Base-by-base conservation (phyloP, 2,888 invertebrate species). In the Hololepta plana region DNA sequence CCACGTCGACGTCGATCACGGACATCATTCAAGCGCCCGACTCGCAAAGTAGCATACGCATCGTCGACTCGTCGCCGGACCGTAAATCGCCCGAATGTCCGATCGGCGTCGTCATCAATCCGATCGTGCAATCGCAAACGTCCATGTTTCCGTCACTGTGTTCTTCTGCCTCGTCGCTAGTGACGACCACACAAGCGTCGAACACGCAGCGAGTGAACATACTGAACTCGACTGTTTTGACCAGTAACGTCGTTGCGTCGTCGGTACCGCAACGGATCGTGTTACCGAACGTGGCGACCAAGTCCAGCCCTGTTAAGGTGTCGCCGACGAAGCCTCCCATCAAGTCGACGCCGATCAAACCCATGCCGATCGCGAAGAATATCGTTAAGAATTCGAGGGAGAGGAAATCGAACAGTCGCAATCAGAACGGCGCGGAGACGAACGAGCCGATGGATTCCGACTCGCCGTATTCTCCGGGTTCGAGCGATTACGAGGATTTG, bases 401-500 rank as follows among this genome's bases (percentile, higher is more conserved):
- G 20, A 37, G 37, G 13, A 53, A 54, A 32, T 20, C 29, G 24
- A 31, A 35, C 23, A 35, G 26, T 14, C 28, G 30, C 12, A 38
- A 28, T 24, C 44, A 45, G 22, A 44, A 44, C 11, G 53, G 47
- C 8, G 53, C 55, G 28, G 59, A 57, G 32, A 53, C 55, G 10
- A 73, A 72, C 36, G n/a, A n/a, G n/a, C n/a, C n/a, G n/a, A 64
- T 72, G 53, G 77, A 79, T 38, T 67, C 75, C 47, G 75, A 75
- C 38, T 84, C 85, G 12, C 88, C 87, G 0, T 85, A 87, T 57
- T 84, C 84, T 24, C 85, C 85, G 0, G 84, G 80, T 23, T 81
- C 82, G n/a, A 77, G 75, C 42, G 77, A 85, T 52, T 82, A 80
- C 47, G 82, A 84, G 41, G 84, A 85, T 50, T 62, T 85, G 35